Evolutionary conservation across 2,113 vertebrate species (phyloP).

Genomic region (Poeciliopsis prolifica): DNA sequence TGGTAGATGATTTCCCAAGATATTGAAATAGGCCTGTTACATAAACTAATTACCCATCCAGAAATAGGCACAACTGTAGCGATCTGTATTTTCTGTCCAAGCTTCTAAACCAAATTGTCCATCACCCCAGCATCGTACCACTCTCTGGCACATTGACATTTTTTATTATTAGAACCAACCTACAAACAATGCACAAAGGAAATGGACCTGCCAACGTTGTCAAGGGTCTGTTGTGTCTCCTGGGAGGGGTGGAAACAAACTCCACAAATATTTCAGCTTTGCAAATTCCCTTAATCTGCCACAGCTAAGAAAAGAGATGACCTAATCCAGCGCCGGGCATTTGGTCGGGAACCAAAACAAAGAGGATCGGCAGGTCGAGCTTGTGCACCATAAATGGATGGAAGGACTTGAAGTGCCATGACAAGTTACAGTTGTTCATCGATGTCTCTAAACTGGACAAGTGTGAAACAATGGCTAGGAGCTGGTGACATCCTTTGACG

Average conservation of each 20-base stretch:
- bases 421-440: constrained; percentile 49
- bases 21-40: constrained; percentile 70
- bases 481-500: constrained; percentile 66
- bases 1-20: constrained; percentile 77
- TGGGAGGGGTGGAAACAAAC: constrained; percentile 56
- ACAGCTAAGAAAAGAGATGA: constrained; percentile 75
- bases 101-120: constrained; percentile 35
- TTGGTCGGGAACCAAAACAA: constrained; percentile 53
- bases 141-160: constrained; percentile 8
- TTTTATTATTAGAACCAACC: constrained; percentile 14
- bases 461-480: constrained; percentile 41
- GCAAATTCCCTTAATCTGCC: constrained; percentile 67
- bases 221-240: constrained; percentile 63
- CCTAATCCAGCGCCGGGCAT: constrained; percentile 68
- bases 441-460: constrained; percentile 50
- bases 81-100: constrained; percentile 38
- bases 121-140: background rate
- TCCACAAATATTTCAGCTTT: constrained; percentile 58
- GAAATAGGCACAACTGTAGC: constrained; percentile 61
- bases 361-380: constrained; percentile 48
- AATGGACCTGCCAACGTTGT: constrained; percentile 35
- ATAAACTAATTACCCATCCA: constrained; percentile 77
- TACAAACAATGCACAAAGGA: constrained; percentile 53
- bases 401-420: constrained; percentile 22
- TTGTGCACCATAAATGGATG: constrained; percentile 74